Evolutionary conservation across 1,140 invertebrate genomes (phyloP).

Genomic region (Pseudachorutes palmiensis): DNA sequence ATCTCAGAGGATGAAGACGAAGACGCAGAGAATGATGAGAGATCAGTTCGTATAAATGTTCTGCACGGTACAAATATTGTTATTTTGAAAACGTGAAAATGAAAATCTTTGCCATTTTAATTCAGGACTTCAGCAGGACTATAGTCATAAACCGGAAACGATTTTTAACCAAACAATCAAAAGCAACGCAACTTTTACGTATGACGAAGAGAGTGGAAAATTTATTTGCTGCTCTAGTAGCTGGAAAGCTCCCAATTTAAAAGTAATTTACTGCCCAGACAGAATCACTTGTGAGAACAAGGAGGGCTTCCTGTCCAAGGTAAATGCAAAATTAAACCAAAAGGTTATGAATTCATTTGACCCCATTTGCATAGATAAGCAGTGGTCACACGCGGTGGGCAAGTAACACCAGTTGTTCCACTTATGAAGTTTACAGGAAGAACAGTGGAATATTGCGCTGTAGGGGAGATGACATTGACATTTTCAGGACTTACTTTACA

Average conservation of each 20-base stretch:
- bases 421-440: slow-evolving; percentile 17
- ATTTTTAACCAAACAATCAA: background rate
- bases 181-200: slow-evolving; percentile 7
- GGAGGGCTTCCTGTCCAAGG: slow-evolving; percentile 15
- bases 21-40: slow-evolving; percentile 10
- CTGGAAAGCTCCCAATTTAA: slow-evolving; percentile 14
- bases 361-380: too few relatives aligned
- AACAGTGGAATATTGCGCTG: slow-evolving; percentile 27
- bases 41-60: slow-evolving; percentile 12
- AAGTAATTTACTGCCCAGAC: slow-evolving; percentile 12
- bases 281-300: slow-evolving; percentile 11
- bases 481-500: slow-evolving; percentile 23
- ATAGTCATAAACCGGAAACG: background rate
- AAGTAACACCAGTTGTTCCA: slow-evolving; percentile 21
- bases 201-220: background rate
- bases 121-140: background rate
- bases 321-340: too few relatives aligned
- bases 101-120: background rate
- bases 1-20: slow-evolving; percentile 16
- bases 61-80: slow-evolving; percentile 7
- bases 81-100: background rate
- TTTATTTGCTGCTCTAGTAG: slow-evolving; percentile 19
- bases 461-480: slow-evolving; percentile 30
- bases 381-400: slow-evolving; percentile 10
- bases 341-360: too few relatives aligned